These are phyloP conservation scores for Casuarius casuarius DNA, from an alignment of 2,113 vertebrate species.

Conservation along the genomic window DNA sequence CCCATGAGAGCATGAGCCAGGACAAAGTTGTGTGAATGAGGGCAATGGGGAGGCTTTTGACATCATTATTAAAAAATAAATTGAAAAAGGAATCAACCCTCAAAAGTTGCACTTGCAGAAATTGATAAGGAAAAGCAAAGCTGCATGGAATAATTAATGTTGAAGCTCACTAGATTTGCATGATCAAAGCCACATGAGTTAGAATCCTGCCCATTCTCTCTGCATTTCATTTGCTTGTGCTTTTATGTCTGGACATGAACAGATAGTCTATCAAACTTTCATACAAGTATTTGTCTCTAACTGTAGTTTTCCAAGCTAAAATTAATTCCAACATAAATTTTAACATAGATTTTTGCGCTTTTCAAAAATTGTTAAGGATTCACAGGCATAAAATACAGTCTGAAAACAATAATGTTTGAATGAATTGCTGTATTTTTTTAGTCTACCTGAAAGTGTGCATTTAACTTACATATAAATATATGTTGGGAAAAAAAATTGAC, in stretches of 20 bases:
- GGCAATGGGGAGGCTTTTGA: background rate
- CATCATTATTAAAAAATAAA: slow-evolving; percentile 5
- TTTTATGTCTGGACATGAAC: slow-evolving; percentile 41
- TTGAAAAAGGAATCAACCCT: slow-evolving; percentile 32
- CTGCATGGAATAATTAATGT: slow-evolving; percentile 33
- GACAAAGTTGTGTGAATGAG: background rate
- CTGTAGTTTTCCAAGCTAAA: slow-evolving; percentile 31
- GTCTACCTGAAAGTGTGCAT: background rate
- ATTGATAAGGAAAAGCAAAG: background rate
- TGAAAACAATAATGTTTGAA: background rate
- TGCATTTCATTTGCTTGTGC: slow-evolving; percentile 14
- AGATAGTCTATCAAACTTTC: slow-evolving; percentile 50
- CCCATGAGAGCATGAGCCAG: background rate
- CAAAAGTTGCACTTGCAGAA: slow-evolving; percentile 56
- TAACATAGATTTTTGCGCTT: slow-evolving; percentile 55
- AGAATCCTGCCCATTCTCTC: background rate
- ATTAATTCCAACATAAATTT: slow-evolving; percentile 54
- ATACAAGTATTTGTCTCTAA: slow-evolving; percentile 40
- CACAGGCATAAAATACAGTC: slow-evolving; percentile 14
- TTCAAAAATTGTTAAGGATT: slow-evolving; percentile 54
- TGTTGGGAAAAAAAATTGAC: background rate
- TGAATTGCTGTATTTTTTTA: slow-evolving; percentile 21
- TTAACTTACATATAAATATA: background rate
- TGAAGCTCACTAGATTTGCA: slow-evolving; percentile 3
- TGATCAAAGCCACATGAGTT: background rate